Conservation (phyloP, 2,113 vertebrate genomes). For the Ellobius talpinus region DNA sequence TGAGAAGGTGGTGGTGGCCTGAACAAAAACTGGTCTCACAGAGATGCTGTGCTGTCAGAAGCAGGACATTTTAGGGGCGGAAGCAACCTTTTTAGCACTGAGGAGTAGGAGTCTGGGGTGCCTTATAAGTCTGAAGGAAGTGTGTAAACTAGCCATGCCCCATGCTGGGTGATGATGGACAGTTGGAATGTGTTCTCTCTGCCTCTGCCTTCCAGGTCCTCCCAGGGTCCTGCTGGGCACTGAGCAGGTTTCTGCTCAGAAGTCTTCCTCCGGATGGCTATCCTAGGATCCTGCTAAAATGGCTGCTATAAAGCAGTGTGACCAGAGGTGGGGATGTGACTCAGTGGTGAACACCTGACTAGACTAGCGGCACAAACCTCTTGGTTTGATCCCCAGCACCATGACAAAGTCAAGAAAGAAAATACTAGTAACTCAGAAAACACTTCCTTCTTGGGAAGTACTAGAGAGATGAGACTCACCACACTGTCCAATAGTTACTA, state of each 20-base stretch:
- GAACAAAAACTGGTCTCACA: conserved; percentile 5
- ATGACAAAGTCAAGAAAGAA: not conserved
- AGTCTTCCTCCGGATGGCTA: not conserved
- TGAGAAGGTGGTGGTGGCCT: not conserved
- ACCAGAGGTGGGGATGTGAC: not conserved
- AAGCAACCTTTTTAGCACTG: not conserved
- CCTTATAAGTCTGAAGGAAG: conserved; percentile 48
- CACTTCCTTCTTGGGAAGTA: not conserved
- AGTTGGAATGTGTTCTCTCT: not conserved
- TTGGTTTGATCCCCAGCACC: not conserved
- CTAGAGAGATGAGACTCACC: conserved; percentile 6
- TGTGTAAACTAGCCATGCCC: not conserved
- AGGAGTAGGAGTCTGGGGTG: not conserved
- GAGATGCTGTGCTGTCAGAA: not conserved
- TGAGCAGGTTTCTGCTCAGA: not conserved
- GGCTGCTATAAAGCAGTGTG: not conserved
- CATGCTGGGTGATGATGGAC: not conserved
- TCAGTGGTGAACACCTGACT: not conserved
- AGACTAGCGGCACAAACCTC: not conserved
- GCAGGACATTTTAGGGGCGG: not conserved
- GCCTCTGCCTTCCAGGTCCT: not conserved
- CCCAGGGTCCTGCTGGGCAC: not conserved
- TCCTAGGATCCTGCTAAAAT: not conserved
- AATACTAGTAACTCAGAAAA: not conserved
- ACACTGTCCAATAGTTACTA: conserved; percentile 20